Percentiles rank a stretch among this genome's conserved stretches.
Conservation (phyloP, 2,797 vertebrate genomes). For the Numenius phaeopus region DNA sequence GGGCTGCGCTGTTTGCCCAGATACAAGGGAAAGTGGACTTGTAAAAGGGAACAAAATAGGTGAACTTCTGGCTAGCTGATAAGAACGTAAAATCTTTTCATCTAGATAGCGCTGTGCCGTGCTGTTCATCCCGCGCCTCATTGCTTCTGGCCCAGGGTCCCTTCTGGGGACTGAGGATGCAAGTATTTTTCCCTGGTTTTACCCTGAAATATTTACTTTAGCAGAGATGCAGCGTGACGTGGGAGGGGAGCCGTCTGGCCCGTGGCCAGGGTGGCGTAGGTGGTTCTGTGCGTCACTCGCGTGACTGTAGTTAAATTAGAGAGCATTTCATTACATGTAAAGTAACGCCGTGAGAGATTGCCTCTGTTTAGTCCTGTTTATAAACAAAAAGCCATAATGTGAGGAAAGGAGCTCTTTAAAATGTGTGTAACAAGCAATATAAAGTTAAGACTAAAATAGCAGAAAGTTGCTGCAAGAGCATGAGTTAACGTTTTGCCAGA, state of each 20-base stretch:
- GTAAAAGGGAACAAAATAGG: constrained; percentile 21
- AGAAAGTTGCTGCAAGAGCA: neutral
- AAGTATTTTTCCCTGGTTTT: neutral
- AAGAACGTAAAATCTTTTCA: neutral
- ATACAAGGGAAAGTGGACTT: constrained; percentile 5
- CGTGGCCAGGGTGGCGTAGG: neutral
- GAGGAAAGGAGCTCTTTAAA: neutral
- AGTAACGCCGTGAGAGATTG: neutral
- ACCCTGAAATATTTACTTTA: constrained; percentile 28
- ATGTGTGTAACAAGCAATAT: neutral
- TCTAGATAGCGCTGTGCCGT: rapidly evolving
- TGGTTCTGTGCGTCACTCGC: neutral
- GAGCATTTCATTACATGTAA: constrained; percentile 4
- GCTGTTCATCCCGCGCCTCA: neutral
- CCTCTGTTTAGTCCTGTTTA: neutral
- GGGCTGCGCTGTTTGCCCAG: neutral
- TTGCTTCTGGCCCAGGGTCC: neutral
- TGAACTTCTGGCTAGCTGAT: neutral
- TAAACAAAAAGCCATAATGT: neutral
- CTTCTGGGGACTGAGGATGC: neutral
- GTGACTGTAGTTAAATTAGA: neutral
- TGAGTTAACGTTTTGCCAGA: neutral
- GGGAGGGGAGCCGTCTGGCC: constrained; percentile 8
- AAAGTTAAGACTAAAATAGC: neutral
- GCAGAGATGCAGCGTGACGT: neutral